Percentiles rank a stretch among this genome's conserved stretches.
phyloP scores from a whole-genome alignment of 2,113 vertebrate genomes.

The Dipodomys spectabilis region DNA sequence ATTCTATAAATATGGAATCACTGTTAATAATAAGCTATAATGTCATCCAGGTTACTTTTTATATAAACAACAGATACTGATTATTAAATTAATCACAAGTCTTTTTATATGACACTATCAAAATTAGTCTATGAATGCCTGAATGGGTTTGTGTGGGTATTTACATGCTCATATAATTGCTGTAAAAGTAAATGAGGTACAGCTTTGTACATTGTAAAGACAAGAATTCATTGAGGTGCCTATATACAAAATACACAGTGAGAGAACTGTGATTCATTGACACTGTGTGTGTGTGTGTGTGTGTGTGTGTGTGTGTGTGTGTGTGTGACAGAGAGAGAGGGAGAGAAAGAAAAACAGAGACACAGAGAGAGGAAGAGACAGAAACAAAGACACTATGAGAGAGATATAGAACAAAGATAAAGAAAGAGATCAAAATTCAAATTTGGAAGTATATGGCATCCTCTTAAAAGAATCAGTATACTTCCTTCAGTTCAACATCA shows the following conservation, averaged over 20 bases:
- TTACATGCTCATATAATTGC: neutral
- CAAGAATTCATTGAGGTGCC: neutral
- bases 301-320: too few species aligned
- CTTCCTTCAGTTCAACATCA: too few species aligned
- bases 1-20: neutral
- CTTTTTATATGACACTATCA: neutral
- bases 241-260: neutral
- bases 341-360: too few species aligned
- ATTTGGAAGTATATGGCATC: too few species aligned
- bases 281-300: too few species aligned
- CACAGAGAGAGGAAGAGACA: too few species aligned
- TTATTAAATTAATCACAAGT: neutral
- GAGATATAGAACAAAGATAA: too few species aligned
- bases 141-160: neutral
- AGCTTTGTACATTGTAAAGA: neutral
- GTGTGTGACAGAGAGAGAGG: too few species aligned
- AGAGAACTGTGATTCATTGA: too few species aligned
- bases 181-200: neutral
- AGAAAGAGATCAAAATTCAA: too few species aligned
- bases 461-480: too few species aligned
- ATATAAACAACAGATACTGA: neutral
- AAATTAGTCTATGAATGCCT: neutral
- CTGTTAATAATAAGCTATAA: neutral
- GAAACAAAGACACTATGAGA: too few species aligned
- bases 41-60: neutral